Evolutionary conservation across 1,140 invertebrate species (phyloP), one percentile per base, ranked within the genome.

Genomic region (Rhyacophila brunnea): DNA sequence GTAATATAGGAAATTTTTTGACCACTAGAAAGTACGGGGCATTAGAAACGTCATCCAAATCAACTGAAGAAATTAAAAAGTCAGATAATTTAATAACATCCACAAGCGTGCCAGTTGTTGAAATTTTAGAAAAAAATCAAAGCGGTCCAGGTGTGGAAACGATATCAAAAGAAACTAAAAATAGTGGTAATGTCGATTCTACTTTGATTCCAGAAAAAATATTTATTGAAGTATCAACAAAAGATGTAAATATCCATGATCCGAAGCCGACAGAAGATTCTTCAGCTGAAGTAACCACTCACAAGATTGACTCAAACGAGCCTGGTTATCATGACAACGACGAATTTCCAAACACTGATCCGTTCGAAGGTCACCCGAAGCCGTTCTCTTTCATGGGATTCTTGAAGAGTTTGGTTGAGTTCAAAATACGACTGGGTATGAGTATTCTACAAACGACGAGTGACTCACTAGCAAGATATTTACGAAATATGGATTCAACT

Each of bases 391-490:
- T 80, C 42, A 72, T 78, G 19, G 68, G 70, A 14, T 78, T 80
- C 43, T 36, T 80, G 9, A 77, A 73, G 62, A 69, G 72, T 34
- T 51, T 80, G 5, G 67, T 80, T 51, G 77, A 79, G 52, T 78
- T 80, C 50, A 80, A 80, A 64, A 71, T 74, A 20, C 68, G 73
- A 66, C 61, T 80, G 19, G 78, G 78, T 6, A 67, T 80, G 50
- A 74, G 73, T 34, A 71, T 80, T 62, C 56, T 80, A 20, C 75
- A 78, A 66, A 73, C 66, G 7, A 79, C 76, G 2, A 73, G 75
- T 6, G 74, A 80, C 43, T 71, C 71, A 36, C 58, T 80, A 34
- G 74, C 72, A 52, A 74, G 70, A 65, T 78, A 78, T 68, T 69
- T 78, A 35, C 65, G 69, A 36, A 72, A 68, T 62, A 70, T 76